Conservation (phyloP, 2,888 invertebrate genomes). For the Dryocosmus kuriphilus region DNA sequence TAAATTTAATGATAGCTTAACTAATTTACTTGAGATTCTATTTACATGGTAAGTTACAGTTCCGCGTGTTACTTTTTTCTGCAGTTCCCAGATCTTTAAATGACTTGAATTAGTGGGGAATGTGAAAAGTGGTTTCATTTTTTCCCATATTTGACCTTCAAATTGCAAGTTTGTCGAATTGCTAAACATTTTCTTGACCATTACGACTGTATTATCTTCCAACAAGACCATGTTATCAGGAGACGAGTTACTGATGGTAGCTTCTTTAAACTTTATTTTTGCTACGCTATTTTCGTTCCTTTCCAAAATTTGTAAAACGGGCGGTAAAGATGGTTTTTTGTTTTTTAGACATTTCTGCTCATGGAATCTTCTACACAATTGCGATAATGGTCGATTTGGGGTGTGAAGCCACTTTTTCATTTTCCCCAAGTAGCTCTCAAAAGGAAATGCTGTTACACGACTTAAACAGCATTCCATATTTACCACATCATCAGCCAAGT, state of each 20-base stretch:
- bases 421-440: conserved; percentile 24
- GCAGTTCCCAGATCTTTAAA: conserved; percentile 6
- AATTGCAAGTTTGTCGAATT: neutral
- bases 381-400: neutral
- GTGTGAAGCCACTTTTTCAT: conserved; percentile 5
- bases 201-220: conserved; percentile 4
- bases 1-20: conserved; percentile 15
- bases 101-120: conserved; percentile 7
- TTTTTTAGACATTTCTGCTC: neutral
- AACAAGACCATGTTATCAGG: conserved; percentile 16
- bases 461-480: conserved; percentile 6
- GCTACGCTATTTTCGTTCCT: neutral
- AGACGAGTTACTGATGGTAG: neutral
- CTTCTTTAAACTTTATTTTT: too few relatives aligned
- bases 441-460: conserved; percentile 13
- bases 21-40: neutral
- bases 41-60: neutral
- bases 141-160: conserved; percentile 8
- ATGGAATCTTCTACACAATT: too few relatives aligned
- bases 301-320: conserved; percentile 6
- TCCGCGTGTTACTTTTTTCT: neutral
- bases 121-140: neutral
- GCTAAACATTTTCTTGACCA: neutral
- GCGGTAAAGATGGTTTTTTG: conserved; percentile 7
- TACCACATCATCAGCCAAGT: too few relatives aligned